Percentiles rank a stretch among this genome's conserved stretches.
phyloP scores from a whole-genome alignment of 1,140 invertebrate genomes.

The Lordiphosa stackelbergi region DNA sequence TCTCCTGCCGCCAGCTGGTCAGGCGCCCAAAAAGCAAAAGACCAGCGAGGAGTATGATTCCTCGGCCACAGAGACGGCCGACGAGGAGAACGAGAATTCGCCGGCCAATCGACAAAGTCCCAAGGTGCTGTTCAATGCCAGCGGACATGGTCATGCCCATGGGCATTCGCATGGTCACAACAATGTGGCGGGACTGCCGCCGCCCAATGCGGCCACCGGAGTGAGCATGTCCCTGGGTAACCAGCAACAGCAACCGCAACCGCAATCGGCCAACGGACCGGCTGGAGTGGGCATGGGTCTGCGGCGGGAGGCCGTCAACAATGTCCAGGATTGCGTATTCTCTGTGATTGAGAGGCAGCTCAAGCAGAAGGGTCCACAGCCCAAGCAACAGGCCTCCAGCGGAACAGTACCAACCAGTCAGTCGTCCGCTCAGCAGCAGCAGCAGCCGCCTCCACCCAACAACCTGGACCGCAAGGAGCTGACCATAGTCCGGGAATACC shows the following conservation, averaged over 20 bases:
- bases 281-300: conserved; percentile 63
- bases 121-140: conserved; percentile 62
- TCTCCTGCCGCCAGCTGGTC: conserved; percentile 66
- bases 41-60: conserved; percentile 88
- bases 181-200: conserved; percentile 52
- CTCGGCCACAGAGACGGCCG: conserved; percentile 91
- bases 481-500: conserved; percentile 79
- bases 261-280: conserved; percentile 26
- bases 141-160: conserved; percentile 26
- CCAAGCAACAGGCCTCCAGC: conserved; percentile 61
- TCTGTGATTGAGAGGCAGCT: conserved; percentile 59
- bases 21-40: conserved; percentile 76
- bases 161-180: conserved; percentile 30
- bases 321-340: conserved; percentile 70
- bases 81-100: conserved; percentile 84
- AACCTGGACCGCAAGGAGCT: conserved; percentile 77
- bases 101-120: conserved; percentile 78
- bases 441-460: conserved; percentile 37
- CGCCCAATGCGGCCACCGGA: conserved; percentile 24
- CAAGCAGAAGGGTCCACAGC: conserved; percentile 76
- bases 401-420: conserved; percentile 14
- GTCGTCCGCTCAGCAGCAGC: conserved; percentile 24
- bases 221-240: conserved; percentile 8
- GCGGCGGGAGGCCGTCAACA: conserved; percentile 56
- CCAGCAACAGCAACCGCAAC: conserved; percentile 10